Base-by-base conservation (phyloP, 2,888 invertebrate genomes). In the Leistus spinibarbis region DNA sequence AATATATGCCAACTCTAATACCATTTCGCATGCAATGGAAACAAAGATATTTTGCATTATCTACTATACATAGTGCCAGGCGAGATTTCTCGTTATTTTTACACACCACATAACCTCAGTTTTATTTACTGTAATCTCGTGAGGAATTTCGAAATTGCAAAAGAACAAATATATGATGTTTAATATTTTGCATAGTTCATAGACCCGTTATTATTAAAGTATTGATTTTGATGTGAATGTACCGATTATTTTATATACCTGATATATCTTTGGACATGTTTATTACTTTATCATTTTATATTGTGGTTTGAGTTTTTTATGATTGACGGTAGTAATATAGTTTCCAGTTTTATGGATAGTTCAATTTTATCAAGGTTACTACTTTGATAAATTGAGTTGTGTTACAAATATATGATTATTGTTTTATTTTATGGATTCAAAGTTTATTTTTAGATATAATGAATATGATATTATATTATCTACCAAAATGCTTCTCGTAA, bases 1-100 rank as follows among this genome's bases (percentile, higher is more conserved):
- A 64, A 64, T 64, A 2, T 64, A 23, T 64, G 27, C 64, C 27
- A 24, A 40, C 40, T 40, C 40, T 40, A 40, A 40, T 40, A 40
- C 19, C 60, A 22, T 60, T 22, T 60, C 19, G 60, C 60, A 60
- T 60, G 60, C 60, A 60, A 60, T 60, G 60, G 22, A 40, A 40
- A 40, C 13, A 40, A 40, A 40, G 40, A 40, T 13, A 40, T 40
- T 40, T 40, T 40, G 40, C 40, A 40, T 40, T 40, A 40, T 40
- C 7, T 7, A n/a, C 40, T 40, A 40, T 7, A 5, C 13, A 40
- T 5, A n/a, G 40, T 7, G 13, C 40, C 3, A 40, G 13, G 7
- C 40, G 40, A 40, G 40, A 40, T 2, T 40, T 40, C 40, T 40
- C 13, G 40, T 40, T 40, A 40, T 40, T 40, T 40, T 40, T 40